Evolutionary conservation across 2,113 vertebrate genomes (phyloP), one percentile per base, ranked within the genome.

Genomic region (Bos indicus): DNA sequence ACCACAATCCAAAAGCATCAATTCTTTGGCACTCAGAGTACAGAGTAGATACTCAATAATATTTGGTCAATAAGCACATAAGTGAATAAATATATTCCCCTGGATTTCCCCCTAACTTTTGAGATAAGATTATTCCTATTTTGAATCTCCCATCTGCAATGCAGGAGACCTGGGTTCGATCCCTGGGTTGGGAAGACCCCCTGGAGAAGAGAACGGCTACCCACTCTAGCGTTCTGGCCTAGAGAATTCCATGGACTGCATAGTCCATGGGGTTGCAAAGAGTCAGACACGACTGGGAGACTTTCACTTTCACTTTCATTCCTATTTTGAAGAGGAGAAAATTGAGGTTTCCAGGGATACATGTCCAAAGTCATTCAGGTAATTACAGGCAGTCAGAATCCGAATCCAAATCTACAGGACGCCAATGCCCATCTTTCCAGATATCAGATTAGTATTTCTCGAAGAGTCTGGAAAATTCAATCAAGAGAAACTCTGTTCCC

Each of bases 401-500:
- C 62, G 51, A 95, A 90, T 7, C 26, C 59, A 67, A 95, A 84
- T 43, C 17, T 36, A 28, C 21, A 8, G 84, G 82, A 52, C 28
- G 14, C 67, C 21, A 88, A 51, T 23, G 25, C 10, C 33, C 23
- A 57, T 88, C 91, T 77, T 91, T 81, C 48, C 67, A 46, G 10
- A 77, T 6, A 67, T 40, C 46, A 77, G 25, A 52, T 46, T 28
- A 26, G 10, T 64, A 30, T 77, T 89, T 91, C 59, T 71, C 59
- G 17, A 33, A 21, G 2, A 71, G 26, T 82, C 46, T 62, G 43
- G 71, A 83, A 97, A 96, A 96, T 25, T 40, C 67, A 94, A 1
- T 92, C 88, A 90, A 88, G 86, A 88, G 13, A 52, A 78, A 87
- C 12, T 96, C 51, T 62, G 28, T 52, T 89, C 87, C 54, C 78